Conservation (phyloP, 2,888 invertebrate species). For the Drosophila melanosoma region DNA sequence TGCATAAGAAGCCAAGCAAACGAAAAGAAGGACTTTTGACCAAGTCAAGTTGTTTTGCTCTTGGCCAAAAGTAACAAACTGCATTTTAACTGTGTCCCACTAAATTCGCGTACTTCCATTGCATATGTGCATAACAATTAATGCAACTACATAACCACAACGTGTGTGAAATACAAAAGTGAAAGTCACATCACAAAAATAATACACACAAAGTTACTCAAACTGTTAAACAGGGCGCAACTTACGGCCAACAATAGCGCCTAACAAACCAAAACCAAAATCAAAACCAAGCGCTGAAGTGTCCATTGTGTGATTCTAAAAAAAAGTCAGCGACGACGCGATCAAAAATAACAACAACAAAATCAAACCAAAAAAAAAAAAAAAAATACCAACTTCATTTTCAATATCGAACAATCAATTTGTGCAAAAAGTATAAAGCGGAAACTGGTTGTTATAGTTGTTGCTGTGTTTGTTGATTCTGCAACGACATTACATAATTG, state of each 20-base stretch:
- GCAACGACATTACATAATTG: slow-evolving; percentile 77
- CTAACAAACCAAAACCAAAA: slow-evolving; percentile 54
- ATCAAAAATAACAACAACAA: slow-evolving; percentile 27
- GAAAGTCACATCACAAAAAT: slow-evolving; percentile 52
- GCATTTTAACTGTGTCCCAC: slow-evolving; percentile 26
- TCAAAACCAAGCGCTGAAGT: slow-evolving; percentile 25
- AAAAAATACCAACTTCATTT: slow-evolving; percentile 33
- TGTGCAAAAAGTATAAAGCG: slow-evolving; percentile 63
- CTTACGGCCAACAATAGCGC: slow-evolving; percentile 42
- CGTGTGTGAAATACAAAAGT: slow-evolving; percentile 48
- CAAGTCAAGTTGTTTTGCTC: slow-evolving; percentile 38
- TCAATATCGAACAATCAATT: slow-evolving; percentile 58
- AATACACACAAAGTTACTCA: slow-evolving; percentile 38
- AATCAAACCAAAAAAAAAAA: slow-evolving; percentile 30
- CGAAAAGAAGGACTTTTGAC: slow-evolving; percentile 43
- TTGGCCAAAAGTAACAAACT: background rate
- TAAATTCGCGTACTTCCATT: slow-evolving; percentile 24
- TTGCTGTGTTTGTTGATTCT: slow-evolving; percentile 52
- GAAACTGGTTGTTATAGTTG: slow-evolving; percentile 51
- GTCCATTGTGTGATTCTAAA: slow-evolving; percentile 75
- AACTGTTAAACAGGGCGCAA: slow-evolving; percentile 58
- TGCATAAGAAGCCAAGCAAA: slow-evolving; percentile 10
- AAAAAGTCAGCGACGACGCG: slow-evolving; percentile 22
- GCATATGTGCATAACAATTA: slow-evolving; percentile 10
- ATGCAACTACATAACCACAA: slow-evolving; percentile 51